These are phyloP conservation scores for Diplolepis rosae DNA, from an alignment of 2,888 invertebrate genomes.

Conservation along the genomic window DNA sequence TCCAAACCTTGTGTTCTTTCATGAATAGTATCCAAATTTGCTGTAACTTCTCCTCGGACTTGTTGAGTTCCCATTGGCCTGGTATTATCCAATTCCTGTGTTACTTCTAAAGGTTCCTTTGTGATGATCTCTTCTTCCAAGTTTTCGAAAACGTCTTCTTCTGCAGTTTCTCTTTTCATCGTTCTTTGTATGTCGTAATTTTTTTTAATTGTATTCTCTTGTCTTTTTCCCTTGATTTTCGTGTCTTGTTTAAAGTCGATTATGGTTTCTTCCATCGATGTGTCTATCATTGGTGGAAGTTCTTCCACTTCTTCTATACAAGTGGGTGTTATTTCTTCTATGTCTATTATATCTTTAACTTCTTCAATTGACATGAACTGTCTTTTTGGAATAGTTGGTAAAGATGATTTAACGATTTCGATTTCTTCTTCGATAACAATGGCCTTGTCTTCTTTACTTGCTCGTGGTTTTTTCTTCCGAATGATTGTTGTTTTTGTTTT, in stretches of 20 bases:
- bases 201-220: slow-evolving; percentile 59
- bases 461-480: slow-evolving; percentile 57
- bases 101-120: slow-evolving; percentile 50
- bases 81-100: slow-evolving; percentile 37
- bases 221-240: slow-evolving; percentile 66
- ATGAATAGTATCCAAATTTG: slow-evolving; percentile 49
- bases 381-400: slow-evolving; percentile 66
- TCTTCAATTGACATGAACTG: slow-evolving; percentile 69
- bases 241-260: slow-evolving; percentile 55
- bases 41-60: slow-evolving; percentile 61
- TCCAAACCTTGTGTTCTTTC: slow-evolving; percentile 54
- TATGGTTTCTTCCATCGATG: slow-evolving; percentile 59
- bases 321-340: slow-evolving; percentile 62
- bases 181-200: slow-evolving; percentile 39
- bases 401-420: slow-evolving; percentile 60
- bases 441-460: slow-evolving; percentile 57
- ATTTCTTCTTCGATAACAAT: slow-evolving; percentile 71
- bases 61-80: slow-evolving; percentile 54
- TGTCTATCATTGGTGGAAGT: slow-evolving; percentile 65
- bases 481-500: slow-evolving; percentile 69
- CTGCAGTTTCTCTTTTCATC: slow-evolving; percentile 67
- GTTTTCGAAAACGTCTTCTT: slow-evolving; percentile 72
- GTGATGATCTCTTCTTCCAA: slow-evolving; percentile 63
- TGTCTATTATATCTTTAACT: slow-evolving; percentile 53
- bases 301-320: slow-evolving; percentile 64